Evolutionary conservation across 2,888 invertebrate genomes (phyloP), one percentile per base, ranked within the genome.

Genomic region (Andrena marginata): DNA sequence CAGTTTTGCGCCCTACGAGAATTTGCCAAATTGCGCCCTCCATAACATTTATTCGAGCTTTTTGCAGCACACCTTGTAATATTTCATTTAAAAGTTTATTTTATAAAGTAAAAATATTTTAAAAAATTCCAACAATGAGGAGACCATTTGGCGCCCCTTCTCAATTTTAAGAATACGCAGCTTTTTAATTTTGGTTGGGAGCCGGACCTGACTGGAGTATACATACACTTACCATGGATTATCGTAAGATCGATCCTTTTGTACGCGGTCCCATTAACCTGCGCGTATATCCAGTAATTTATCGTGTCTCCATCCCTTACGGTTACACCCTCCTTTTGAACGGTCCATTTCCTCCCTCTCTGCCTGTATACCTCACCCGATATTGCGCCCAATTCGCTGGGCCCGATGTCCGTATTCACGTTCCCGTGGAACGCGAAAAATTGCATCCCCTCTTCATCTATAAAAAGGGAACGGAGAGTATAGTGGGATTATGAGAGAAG

Each of bases 361-460:
- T 96, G 90, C 2, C 84, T 72, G 0, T 90, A 90, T 0, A 95
- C 92, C 78, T 96, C 96, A 0, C 94, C 95, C 0, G 92, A 91
- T 54, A 96, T 95, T 1, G 95, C 93, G 0, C 97, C 97, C 0
- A 94, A 94, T 70, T 95, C 95, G 7, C 93, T 94, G 1, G 92
- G 87, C 0, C 85, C 91, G 77, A 97, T 95, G 0, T 91, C 89
- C 33, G 94, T 94, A 91, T 97, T 97, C 20, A 96, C 89, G 84
- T 96, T 96, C 0, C 96, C 96, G 93, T 97, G 96, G 91, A 97
- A 96, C 0, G 95, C 96, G 89, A 97, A 96, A 6, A 96, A 90
- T 67, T 94, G 93, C 0, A 96, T 88, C 1, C 95, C 95, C 2
- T 94, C 90, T 31, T 93, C 93, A 91, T 96, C 97, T 93, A 8